Conservation (phyloP, 2,797 vertebrate species). For the Prionace glauca region DNA sequence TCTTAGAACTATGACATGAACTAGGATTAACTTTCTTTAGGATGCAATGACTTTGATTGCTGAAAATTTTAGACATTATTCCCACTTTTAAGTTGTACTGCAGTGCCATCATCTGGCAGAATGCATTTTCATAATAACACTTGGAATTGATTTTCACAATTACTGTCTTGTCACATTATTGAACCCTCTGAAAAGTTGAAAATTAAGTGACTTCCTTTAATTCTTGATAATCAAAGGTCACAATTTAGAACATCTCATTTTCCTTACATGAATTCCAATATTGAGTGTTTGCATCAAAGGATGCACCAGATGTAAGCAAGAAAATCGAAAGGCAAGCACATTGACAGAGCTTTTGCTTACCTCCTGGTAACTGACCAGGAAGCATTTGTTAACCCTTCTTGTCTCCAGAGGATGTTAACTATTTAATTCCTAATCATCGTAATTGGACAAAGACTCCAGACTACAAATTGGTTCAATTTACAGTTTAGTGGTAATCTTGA, state of each 20-base stretch:
- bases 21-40: conserved; percentile 32
- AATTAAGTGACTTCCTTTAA: not conserved
- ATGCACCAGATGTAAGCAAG: not conserved
- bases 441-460: too few relatives aligned
- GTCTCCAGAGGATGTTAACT: too few relatives aligned
- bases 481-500: too few relatives aligned
- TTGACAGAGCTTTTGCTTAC: not conserved
- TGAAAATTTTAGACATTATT: conserved; percentile 24
- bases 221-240: not conserved
- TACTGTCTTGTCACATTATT: not conserved
- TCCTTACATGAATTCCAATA: not conserved
- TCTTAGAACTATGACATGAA: conserved; percentile 34
- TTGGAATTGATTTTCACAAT: not conserved
- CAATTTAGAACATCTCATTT: not conserved
- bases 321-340: not conserved
- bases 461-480: too few relatives aligned
- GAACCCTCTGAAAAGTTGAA: not conserved
- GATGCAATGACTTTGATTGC: not conserved
- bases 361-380: too few relatives aligned
- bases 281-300: not conserved
- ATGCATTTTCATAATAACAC: not conserved
- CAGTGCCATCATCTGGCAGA: conserved; percentile 36
- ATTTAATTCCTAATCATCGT: too few relatives aligned
- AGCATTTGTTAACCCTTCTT: not conserved
- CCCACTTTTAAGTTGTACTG: conserved; percentile 11